Evolutionary conservation across 2,888 invertebrate species (phyloP).

Genomic region (Cephus pygmeus): DNA sequence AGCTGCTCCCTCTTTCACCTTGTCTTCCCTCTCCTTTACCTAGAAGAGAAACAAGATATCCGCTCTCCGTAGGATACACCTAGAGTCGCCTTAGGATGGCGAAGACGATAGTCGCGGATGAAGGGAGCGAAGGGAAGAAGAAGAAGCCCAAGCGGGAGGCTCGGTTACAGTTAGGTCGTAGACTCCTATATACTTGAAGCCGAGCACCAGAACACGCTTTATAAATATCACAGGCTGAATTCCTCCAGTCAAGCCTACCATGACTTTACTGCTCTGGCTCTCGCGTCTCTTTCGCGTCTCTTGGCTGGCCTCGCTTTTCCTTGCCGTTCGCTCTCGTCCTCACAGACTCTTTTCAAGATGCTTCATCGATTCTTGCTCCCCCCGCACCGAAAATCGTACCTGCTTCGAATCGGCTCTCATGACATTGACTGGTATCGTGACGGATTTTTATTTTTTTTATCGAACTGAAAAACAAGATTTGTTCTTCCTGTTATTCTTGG

Average conservation of each 20-base stretch:
- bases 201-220: conserved; percentile 29
- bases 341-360: not conserved
- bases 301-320: not conserved
- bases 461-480: no score
- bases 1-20: not conserved
- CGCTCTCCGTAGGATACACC: not conserved
- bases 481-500: not conserved
- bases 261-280: conserved; percentile 33
- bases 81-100: not conserved
- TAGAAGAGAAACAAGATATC: not conserved
- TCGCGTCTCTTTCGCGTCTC: not conserved
- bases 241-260: conserved; percentile 42
- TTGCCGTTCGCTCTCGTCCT: not conserved
- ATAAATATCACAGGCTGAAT: conserved; percentile 41
- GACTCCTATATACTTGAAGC: conserved; percentile 26
- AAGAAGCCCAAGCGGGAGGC: conserved; percentile 17
- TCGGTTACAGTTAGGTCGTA: conserved; percentile 36
- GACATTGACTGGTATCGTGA: not conserved
- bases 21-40: not conserved
- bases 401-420: no score
- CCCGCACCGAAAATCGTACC: not conserved
- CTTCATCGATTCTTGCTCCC: not conserved
- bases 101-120: not conserved
- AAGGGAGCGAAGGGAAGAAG: conserved; percentile 6
- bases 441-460: not conserved